Percentiles rank a stretch among this genome's conserved stretches.
These are phyloP conservation scores for Cloeon dipterum DNA, from an alignment of 2,888 invertebrate species.

Conservation along the genomic window DNA sequence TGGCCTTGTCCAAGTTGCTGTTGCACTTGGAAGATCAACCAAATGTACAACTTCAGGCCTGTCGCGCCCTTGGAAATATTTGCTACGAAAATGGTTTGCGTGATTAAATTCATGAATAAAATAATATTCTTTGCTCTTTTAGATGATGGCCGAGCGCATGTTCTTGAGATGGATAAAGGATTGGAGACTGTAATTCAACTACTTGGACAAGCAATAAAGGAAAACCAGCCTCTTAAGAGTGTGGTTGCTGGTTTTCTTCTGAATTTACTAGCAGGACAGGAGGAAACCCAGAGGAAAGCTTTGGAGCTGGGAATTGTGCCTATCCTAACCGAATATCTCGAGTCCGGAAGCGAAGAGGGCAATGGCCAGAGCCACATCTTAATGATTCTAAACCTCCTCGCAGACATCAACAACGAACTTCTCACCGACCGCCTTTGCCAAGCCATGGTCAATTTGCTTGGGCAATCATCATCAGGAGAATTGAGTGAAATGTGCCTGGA, in stretches of 20 bases:
- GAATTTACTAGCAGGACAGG: conserved; percentile 56
- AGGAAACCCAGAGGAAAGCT: conserved; percentile 32
- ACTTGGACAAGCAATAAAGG: conserved; percentile 11
- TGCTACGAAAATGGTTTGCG: conserved; percentile 66
- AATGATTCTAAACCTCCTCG: conserved; percentile 23
- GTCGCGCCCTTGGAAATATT: conserved; percentile 68
- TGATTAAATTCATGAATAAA: background rate
- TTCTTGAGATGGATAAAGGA: conserved; percentile 7
- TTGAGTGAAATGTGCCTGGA: conserved; percentile 55
- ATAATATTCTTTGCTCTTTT: conserved; percentile 3
- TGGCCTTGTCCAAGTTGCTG: conserved; percentile 8
- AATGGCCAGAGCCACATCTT: conserved; percentile 25
- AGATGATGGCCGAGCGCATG: conserved; percentile 15
- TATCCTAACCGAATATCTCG: conserved; percentile 22
- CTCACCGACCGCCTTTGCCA: conserved; percentile 29
- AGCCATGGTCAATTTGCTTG: conserved; percentile 35
- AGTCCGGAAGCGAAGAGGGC: conserved; percentile 21
- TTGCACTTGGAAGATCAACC: conserved; percentile 7
- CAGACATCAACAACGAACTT: conserved; percentile 17
- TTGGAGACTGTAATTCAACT: conserved; percentile 8
- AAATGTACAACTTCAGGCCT: conserved; percentile 38
- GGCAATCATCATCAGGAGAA: conserved; percentile 40
- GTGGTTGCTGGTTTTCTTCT: conserved; percentile 51
- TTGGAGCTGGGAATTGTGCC: conserved; percentile 22
- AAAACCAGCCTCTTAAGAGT: conserved; percentile 30